These are phyloP conservation scores for Apis florea DNA, from an alignment of 1,140 invertebrate species.

Conservation along the genomic window DNA sequence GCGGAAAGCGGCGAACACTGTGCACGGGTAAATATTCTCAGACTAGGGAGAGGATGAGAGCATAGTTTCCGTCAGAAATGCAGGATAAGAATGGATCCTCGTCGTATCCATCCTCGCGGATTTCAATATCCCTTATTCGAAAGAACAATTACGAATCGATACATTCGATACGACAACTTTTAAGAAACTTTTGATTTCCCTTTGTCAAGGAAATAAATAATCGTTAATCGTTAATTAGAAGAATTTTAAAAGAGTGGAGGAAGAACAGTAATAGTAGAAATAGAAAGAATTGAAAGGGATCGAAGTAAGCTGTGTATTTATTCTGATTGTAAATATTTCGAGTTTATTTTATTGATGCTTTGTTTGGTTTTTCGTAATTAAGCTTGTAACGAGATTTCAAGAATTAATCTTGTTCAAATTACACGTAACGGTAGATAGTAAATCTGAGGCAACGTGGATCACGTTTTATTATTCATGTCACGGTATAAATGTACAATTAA, in stretches of 20 bases:
- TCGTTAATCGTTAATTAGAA: too few relatives aligned
- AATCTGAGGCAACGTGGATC: neutral
- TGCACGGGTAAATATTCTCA: constrained; percentile 69
- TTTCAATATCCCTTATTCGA: neutral
- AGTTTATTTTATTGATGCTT: too few relatives aligned
- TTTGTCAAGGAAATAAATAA: too few relatives aligned
- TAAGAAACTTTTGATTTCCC: too few relatives aligned
- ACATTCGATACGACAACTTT: neutral
- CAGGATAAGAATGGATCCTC: constrained; percentile 19
- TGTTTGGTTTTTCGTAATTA: neutral
- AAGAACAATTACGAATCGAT: constrained; percentile 36
- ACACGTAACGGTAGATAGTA: too few relatives aligned
- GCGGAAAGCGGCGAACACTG: constrained; percentile 64
- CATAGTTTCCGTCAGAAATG: constrained; percentile 58
- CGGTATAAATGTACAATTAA: neutral
- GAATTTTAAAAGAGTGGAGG: too few relatives aligned
- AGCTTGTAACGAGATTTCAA: neutral
- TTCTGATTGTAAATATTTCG: neutral
- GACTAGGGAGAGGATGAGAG: constrained; percentile 10
- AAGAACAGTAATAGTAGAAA: too few relatives aligned
- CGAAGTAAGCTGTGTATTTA: neutral
- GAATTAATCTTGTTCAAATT: constrained; percentile 1
- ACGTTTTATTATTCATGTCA: neutral
- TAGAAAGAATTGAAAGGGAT: neutral
- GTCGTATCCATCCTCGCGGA: neutral